These are phyloP conservation scores for Parnassius mnemosyne DNA, from an alignment of 2,888 invertebrate species.

Conservation along the genomic window DNA sequence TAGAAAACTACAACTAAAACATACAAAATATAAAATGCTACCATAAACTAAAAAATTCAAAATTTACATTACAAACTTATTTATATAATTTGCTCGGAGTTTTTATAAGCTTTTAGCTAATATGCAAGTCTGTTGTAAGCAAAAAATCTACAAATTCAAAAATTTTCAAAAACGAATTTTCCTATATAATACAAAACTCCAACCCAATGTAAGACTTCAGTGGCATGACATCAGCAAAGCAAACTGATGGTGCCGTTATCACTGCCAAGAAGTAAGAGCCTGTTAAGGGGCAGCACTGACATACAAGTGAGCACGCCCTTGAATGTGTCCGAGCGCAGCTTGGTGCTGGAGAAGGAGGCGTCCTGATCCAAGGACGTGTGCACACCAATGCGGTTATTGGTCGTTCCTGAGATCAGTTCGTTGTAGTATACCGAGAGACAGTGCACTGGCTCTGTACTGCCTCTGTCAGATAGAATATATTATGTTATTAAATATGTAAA, in stretches of 20 bases:
- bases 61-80: too few relatives aligned
- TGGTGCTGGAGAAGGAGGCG: conserved; percentile 90
- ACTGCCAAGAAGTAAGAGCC: conserved; percentile 93
- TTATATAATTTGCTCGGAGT: too few relatives aligned
- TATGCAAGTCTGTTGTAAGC: too few relatives aligned
- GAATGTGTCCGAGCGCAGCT: conserved; percentile 93
- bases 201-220: background rate
- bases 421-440: conserved; percentile 89
- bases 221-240: conserved; percentile 81
- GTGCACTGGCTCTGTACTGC: conserved; percentile 95
- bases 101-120: too few relatives aligned
- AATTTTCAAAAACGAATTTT: background rate
- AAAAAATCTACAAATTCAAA: background rate
- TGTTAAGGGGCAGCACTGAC: conserved; percentile 93
- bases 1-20: background rate
- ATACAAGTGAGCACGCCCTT: conserved; percentile 95
- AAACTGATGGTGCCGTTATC: conserved; percentile 93
- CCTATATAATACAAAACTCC: background rate
- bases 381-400: conserved; percentile 94
- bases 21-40: background rate
- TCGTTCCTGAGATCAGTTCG: conserved; percentile 94
- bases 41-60: too few relatives aligned
- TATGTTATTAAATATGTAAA: too few relatives aligned
- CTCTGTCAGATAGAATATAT: conserved; percentile 74
- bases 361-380: conserved; percentile 87